phyloP scores from a whole-genome alignment of 2,113 vertebrate genomes.

The Pteruthius melanotis region DNA sequence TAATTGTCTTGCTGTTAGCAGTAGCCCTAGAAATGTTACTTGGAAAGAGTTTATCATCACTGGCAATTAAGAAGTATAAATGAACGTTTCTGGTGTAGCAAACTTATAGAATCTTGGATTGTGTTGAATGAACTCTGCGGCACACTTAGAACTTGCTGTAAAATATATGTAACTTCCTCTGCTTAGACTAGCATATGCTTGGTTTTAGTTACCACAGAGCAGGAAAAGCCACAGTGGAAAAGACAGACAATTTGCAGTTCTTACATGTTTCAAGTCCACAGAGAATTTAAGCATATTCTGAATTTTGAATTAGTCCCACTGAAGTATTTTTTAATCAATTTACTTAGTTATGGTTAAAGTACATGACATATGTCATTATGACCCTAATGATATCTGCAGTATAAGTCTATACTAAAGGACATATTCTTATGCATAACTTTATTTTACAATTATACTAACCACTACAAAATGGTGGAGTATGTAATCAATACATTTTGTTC shows the following conservation, averaged over 20 bases:
- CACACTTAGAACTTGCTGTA: background rate
- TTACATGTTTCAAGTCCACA: background rate
- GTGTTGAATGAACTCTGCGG: background rate
- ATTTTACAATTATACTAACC: background rate
- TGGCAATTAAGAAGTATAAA: background rate
- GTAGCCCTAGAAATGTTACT: background rate
- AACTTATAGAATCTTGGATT: background rate
- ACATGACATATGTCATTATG: background rate
- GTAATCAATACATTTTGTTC: background rate
- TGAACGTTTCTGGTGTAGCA: background rate
- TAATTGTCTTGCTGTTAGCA: background rate
- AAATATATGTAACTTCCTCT: background rate
- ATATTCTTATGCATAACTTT: background rate
- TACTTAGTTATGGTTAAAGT: background rate
- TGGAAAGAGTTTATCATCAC: background rate
- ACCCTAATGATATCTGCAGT: background rate
- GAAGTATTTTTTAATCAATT: background rate
- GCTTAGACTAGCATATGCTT: background rate
- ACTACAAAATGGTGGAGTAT: background rate
- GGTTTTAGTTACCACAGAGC: background rate
- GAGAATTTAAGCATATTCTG: background rate
- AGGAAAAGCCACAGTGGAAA: background rate
- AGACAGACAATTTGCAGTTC: background rate
- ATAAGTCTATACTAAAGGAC: background rate
- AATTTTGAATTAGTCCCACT: background rate